These are phyloP conservation scores for Charina bottae DNA, from an alignment of 2,113 vertebrate genomes.

Conservation along the genomic window DNA sequence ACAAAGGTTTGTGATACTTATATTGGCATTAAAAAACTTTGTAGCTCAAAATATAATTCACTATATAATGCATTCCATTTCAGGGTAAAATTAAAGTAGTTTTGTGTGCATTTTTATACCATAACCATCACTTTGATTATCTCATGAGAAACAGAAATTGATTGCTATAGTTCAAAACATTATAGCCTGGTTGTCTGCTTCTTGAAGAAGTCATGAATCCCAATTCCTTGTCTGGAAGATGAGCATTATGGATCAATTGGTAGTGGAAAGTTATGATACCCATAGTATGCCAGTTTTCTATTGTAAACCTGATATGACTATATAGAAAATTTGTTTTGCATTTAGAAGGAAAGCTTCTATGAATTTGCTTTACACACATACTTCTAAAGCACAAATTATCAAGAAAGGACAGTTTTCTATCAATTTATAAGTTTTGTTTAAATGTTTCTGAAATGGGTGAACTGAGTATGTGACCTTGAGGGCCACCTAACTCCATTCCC, in stretches of 20 bases:
- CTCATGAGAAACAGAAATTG: conserved; percentile 17
- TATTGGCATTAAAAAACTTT: neutral
- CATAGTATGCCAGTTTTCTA: neutral
- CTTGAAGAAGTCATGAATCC: conserved; percentile 16
- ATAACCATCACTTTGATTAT: conserved; percentile 15
- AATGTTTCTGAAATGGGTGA: neutral
- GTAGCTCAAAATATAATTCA: neutral
- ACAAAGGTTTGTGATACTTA: neutral
- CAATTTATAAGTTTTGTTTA: neutral
- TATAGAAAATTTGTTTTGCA: neutral
- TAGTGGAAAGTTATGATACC: neutral
- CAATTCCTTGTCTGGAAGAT: conserved; percentile 12
- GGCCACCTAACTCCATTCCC: neutral
- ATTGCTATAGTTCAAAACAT: conserved; percentile 11
- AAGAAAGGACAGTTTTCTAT: neutral
- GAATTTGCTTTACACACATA: neutral
- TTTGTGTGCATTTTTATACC: neutral
- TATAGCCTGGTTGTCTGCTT: conserved; percentile 10
- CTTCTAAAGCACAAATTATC: neutral
- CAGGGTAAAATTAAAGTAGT: neutral
- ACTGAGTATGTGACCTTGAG: neutral
- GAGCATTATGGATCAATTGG: neutral
- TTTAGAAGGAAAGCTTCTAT: neutral
- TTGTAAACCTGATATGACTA: neutral
- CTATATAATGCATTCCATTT: neutral